These are phyloP conservation scores for Ictalurus punctatus DNA, from an alignment of 2,113 vertebrate species.

Conservation along the genomic window DNA sequence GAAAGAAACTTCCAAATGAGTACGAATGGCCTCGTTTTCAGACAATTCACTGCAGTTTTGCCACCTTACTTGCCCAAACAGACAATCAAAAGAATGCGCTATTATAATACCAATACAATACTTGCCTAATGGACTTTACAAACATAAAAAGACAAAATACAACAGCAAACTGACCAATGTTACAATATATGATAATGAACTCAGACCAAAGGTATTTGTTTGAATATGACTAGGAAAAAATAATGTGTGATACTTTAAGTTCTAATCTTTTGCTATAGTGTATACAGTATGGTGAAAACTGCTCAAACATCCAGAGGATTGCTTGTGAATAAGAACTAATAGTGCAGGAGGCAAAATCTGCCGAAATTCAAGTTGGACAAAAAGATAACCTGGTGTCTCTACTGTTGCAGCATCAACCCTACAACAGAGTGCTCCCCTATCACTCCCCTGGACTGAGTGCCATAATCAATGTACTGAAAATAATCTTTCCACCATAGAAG, in stretches of 20 bases:
- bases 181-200: not conserved
- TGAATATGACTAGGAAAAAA: not conserved
- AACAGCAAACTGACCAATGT: not conserved
- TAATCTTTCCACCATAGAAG: slow-evolving; percentile 57
- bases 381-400: not conserved
- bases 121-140: not conserved
- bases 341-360: not conserved
- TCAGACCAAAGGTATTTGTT: not conserved
- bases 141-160: not conserved
- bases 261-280: not conserved
- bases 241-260: not conserved
- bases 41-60: not conserved
- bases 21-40: not conserved
- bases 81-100: not conserved
- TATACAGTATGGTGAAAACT: not conserved
- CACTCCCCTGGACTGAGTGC: slow-evolving; percentile 60
- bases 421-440: not conserved
- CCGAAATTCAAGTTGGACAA: not conserved
- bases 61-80: not conserved
- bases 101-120: too few species aligned
- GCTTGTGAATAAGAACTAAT: not conserved
- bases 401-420: not conserved
- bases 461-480: slow-evolving; percentile 43
- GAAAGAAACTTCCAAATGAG: not conserved
- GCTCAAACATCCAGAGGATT: not conserved